These are phyloP conservation scores for Danio albolineatus DNA, from an alignment of 2,797 vertebrate species.

Conservation along the genomic window DNA sequence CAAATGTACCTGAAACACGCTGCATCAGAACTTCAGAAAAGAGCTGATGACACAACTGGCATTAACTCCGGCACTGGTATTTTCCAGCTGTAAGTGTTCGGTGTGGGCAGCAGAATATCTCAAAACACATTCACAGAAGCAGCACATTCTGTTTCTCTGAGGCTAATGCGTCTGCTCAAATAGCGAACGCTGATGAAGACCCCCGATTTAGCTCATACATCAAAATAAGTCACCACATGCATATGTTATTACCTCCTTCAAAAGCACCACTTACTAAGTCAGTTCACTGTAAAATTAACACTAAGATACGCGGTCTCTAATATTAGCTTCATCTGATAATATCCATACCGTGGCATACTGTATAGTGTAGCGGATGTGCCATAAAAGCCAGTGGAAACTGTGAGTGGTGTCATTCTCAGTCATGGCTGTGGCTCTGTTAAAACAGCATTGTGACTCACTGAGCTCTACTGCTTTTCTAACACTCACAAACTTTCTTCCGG, in stretches of 20 bases:
- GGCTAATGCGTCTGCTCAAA: slow-evolving; percentile 6
- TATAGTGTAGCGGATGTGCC: not conserved
- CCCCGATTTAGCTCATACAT: not conserved
- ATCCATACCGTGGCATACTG: not conserved
- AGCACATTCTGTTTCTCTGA: slow-evolving; percentile 5
- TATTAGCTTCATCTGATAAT: not conserved
- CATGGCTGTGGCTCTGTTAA: slow-evolving; percentile 28
- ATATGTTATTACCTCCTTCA: not conserved
- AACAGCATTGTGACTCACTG: slow-evolving; percentile 36
- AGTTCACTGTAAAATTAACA: not conserved
- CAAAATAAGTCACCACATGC: not conserved
- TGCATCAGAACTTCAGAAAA: slow-evolving; percentile 25
- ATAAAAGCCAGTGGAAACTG: slow-evolving; percentile 41
- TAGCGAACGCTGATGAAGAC: slow-evolving; percentile 10
- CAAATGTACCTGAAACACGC: slow-evolving; percentile 11
- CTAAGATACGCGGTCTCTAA: not conserved
- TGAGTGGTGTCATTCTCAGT: slow-evolving; percentile 21
- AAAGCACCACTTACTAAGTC: not conserved
- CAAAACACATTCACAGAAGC: slow-evolving; percentile 1
- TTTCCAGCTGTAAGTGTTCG: slow-evolving; percentile 39
- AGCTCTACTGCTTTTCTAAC: slow-evolving; percentile 22
- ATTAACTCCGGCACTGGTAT: slow-evolving; percentile 43
- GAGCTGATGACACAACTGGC: slow-evolving; percentile 19
- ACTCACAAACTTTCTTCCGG: slow-evolving; percentile 5
- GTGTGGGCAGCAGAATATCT: slow-evolving; percentile 22